Base-by-base conservation (phyloP, 1,140 invertebrate species). In the Trachelipus rathkii region DNA sequence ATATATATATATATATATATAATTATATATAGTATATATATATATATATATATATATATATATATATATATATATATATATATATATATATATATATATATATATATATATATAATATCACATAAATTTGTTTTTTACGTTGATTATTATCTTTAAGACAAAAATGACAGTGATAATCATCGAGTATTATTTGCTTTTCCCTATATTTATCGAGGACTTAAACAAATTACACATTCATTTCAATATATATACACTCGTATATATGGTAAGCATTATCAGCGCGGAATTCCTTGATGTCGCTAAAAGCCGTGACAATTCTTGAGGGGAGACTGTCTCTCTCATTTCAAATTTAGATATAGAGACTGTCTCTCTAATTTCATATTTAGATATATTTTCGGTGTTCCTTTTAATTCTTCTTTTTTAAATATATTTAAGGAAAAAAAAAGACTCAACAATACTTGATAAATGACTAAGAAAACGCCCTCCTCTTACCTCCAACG, bases 171-270 rank as follows among this genome's bases (percentile, higher is more conserved):
- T 33, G 33, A 33, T 33, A 33, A 33, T 33, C 33, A 33, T 33
- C 33, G 33, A 33, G 33, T 33, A 33, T 33, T 60, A 60, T 60
- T 60, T 60, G 11, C 50, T 19, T 60, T 60, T 60, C 11, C 50
- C 50, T 15, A 60, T 60, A 60, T 60, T 60, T 60, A 60, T 60
- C 1, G 11, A 13, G 4, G 11, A 60, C 50, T 15, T 19, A 60
- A 19, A 60, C 50, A 60, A 60, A 60, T 60, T 60, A 60, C 50
- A 60, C 50, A 15, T 60, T 60, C 19, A 60, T 60, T 60, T 60
- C 50, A 60, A 60, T 60, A 60, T 60, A 60, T 33, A 33, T n/a
- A n/a, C n/a, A n/a, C n/a, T n/a, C n/a, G n/a, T n/a, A n/a, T 33
- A 33, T 60, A 15, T 60, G 50, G 50, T 60, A 60, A 60, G 19